phyloP scores from a whole-genome alignment of 2,797 vertebrate genomes.

The Danionella dracula region DNA sequence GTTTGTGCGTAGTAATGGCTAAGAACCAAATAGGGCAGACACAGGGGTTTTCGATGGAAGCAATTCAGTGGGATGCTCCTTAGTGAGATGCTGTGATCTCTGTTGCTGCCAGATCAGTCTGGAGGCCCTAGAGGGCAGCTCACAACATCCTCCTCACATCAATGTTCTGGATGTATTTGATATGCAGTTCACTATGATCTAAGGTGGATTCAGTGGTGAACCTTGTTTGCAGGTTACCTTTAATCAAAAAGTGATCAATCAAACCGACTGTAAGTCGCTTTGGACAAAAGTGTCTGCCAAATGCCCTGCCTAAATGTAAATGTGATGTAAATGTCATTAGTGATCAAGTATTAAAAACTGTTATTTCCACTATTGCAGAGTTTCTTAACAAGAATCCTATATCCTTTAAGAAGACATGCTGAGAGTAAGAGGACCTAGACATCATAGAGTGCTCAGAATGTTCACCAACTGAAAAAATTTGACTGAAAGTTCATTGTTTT shows the following conservation, averaged over 20 bases:
- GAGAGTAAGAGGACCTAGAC: too few relatives aligned
- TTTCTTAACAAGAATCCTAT: background rate
- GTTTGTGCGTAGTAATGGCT: background rate
- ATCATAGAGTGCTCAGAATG: too few relatives aligned
- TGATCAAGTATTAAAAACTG: too few relatives aligned
- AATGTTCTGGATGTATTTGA: background rate
- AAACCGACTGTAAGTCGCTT: too few relatives aligned
- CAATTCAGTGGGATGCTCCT: slow-evolving; percentile 11
- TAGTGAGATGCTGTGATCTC: slow-evolving; percentile 3
- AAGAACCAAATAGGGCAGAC: slow-evolving; percentile 16
- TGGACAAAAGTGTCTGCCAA: too few relatives aligned
- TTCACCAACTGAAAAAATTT: too few relatives aligned
- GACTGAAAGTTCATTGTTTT: too few relatives aligned
- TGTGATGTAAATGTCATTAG: too few relatives aligned
- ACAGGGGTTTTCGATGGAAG: slow-evolving; percentile 26
- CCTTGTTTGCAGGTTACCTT: background rate
- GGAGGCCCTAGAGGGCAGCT: background rate
- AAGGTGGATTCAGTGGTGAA: background rate
- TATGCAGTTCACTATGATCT: too few relatives aligned
- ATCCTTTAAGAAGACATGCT: too few relatives aligned
- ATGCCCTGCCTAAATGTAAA: too few relatives aligned
- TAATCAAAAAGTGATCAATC: too few relatives aligned
- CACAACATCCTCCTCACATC: background rate
- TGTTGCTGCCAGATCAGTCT: background rate
- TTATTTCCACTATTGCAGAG: background rate